Evolutionary conservation across 2,797 vertebrate genomes (phyloP).

Genomic region (Sciurus carolinensis): DNA sequence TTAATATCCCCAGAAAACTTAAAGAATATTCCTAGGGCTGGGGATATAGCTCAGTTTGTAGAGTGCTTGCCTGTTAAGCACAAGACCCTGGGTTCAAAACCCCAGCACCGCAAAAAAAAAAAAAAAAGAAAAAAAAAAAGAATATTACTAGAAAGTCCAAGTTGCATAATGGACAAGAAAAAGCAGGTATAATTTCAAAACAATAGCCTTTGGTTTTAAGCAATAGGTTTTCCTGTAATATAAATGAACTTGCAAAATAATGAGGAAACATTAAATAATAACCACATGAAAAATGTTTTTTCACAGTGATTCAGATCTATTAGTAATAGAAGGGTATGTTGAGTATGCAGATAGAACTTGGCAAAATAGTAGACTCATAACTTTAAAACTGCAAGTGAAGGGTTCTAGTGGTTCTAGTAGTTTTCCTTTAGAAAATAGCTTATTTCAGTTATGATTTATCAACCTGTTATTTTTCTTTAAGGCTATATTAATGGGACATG

Average conservation of each 20-base stretch:
- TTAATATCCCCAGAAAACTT: slow-evolving; percentile 65
- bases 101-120: no score
- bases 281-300: not conserved
- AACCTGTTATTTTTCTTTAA: slow-evolving; percentile 16
- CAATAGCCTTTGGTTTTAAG: slow-evolving; percentile 54
- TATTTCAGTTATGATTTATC: not conserved
- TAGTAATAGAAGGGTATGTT: not conserved
- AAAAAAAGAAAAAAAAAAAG: no score
- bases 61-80: no score
- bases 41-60: no score
- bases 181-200: slow-evolving; percentile 74
- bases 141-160: not conserved
- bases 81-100: no score
- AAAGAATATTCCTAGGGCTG: slow-evolving; percentile 60
- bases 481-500: not conserved
- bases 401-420: not conserved
- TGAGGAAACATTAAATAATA: not conserved
- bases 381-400: not conserved
- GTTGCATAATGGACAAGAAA: slow-evolving; percentile 66
- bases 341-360: not conserved
- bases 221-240: not conserved
- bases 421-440: not conserved
- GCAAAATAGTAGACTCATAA: not conserved
- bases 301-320: not conserved
- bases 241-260: slow-evolving; percentile 39